Conservation (phyloP, 2,797 vertebrate species). For the Nannoperca australis region DNA sequence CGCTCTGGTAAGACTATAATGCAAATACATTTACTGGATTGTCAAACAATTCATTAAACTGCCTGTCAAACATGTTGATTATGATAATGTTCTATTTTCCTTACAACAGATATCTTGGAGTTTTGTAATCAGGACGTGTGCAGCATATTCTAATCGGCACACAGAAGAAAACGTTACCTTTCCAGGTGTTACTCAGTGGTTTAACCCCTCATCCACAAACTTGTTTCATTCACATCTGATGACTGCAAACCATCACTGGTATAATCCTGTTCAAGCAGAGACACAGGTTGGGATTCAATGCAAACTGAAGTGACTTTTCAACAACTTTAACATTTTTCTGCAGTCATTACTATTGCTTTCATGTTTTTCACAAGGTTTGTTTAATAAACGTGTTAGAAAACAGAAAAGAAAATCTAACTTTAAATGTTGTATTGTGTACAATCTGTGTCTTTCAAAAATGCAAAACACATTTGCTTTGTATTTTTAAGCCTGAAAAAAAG, state of each 20-base stretch:
- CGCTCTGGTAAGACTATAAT: conserved; percentile 83
- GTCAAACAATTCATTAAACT: background rate
- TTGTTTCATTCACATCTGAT: background rate
- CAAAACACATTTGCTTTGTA: background rate
- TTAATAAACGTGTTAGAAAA: background rate
- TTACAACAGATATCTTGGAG: conserved; percentile 87
- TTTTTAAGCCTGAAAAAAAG: conserved; percentile 11
- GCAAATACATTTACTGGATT: background rate
- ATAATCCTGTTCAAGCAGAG: conserved; percentile 4
- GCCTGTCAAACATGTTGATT: background rate
- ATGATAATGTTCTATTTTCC: conserved; percentile 25
- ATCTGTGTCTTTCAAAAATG: conserved; percentile 21
- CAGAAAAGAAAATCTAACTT: background rate
- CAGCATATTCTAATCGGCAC: conserved; percentile 79
- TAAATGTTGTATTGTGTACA: background rate
- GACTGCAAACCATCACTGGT: conserved; percentile 13
- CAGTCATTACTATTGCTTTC: background rate
- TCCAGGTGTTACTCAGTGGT: background rate
- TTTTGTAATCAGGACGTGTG: conserved; percentile 92
- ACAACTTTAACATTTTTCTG: background rate
- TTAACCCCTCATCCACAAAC: conserved; percentile 8
- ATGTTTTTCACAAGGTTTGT: background rate
- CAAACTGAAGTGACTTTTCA: background rate
- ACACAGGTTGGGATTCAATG: background rate
- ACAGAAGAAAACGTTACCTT: conserved; percentile 6